Evolutionary conservation across 2,797 vertebrate genomes (phyloP), one percentile per base, ranked within the genome.

Genomic region (Gymnocypris eckloni): DNA sequence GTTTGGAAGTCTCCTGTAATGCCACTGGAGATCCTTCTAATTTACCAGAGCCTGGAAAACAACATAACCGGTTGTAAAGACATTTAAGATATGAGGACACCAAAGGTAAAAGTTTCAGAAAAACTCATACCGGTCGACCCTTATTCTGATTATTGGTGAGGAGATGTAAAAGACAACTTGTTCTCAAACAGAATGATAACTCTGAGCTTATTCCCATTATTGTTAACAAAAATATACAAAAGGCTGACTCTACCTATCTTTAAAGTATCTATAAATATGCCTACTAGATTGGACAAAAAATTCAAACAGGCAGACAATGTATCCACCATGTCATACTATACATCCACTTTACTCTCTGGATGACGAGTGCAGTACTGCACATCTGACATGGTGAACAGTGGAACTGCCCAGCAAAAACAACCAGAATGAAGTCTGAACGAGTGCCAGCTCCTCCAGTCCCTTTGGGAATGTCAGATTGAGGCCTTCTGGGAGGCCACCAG

Each of bases 21-120:
- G 95, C 95, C 83, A 96, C 92, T 13, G 97, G 96, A 2, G 97
- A 97, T 84, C 94, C 96, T 90, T 97, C 96, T 0, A 95, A 95
- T 90, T 97, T 97, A 77, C 89, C 92, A 93, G 78, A 96, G 95
- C 93, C 98, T 99, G 88, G 69, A 48, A 79, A 64, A 69, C 28
- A 78, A n/a, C 16, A 69, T 18, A 52, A n/a, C 70, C 25, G 20
- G 13, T 41, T 13, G 16, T 22, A n/a, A 52, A 25, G 18, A 66
- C 59, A 54, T 15, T 39, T 18, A 37, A 16, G 16, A 75, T 10
- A 20, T 1, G 0, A n/a, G 25, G 54, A 15, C 25, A 72, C 18
- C 20, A 41, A 12, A 54, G 41, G 13, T 56, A 54, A 76, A 52
- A 3, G 48, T 22, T 52, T 76, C 1, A 76, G 18, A 54, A 78